Conservation (phyloP, 2,797 vertebrate genomes). For the Leuciscus waleckii region DNA sequence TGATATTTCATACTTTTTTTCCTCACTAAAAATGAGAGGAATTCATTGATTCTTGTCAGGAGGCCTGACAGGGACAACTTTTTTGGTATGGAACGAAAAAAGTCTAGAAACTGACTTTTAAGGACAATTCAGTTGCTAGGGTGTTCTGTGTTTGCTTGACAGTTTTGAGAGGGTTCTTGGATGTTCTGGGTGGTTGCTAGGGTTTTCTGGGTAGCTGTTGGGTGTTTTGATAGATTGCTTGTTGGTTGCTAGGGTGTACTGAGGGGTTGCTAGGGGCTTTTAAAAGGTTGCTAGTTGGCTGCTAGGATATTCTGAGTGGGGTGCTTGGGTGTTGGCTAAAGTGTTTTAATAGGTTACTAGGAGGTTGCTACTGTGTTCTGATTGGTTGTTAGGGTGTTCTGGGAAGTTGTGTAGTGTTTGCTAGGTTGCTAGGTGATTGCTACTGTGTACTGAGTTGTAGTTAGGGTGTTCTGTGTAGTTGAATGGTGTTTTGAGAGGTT, state of each 20-base stretch:
- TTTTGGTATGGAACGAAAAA: background rate
- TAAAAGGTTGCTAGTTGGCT: background rate
- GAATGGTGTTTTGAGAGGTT: too few relatives aligned
- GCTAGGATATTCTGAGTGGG: background rate
- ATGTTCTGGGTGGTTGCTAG: background rate
- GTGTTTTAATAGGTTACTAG: background rate
- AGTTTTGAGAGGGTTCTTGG: background rate
- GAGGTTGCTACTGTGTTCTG: background rate
- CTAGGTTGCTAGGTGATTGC: background rate
- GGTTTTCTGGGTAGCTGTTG: background rate
- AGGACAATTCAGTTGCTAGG: background rate
- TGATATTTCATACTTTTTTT: conserved; percentile 17
- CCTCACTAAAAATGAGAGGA: background rate
- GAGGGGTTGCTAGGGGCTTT: background rate
- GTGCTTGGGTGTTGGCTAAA: background rate
- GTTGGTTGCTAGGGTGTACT: background rate
- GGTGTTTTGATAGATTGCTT: background rate
- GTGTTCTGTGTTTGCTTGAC: background rate
- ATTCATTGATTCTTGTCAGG: conserved; percentile 1
- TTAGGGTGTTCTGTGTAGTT: background rate
- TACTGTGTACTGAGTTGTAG: too few relatives aligned
- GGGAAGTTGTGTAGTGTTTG: too few relatives aligned
- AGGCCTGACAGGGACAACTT: background rate
- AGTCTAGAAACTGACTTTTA: background rate
- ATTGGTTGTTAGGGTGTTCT: background rate